Percentiles rank a stretch among this genome's conserved stretches.
Evolutionary conservation across 2,113 vertebrate species (phyloP).

Genomic region (Stigmatopora nigra): DNA sequence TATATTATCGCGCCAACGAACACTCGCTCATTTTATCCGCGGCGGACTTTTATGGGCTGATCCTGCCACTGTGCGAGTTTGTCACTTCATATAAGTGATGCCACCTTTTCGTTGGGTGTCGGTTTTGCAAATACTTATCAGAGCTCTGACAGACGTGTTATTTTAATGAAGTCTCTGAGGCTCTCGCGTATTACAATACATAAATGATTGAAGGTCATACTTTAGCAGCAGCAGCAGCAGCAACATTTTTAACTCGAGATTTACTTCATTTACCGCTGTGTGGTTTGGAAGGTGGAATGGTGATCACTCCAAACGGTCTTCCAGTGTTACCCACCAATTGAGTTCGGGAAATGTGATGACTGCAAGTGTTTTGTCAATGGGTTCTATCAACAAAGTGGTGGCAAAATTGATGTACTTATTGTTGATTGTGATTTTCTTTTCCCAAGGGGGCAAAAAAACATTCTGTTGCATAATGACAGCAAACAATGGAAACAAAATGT

Average conservation of each 20-base stretch:
- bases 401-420: too few relatives aligned
- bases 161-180: constrained; percentile 44
- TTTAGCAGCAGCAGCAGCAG: constrained; percentile 7
- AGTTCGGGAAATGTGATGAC: neutral
- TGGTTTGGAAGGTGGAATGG: neutral
- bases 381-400: too few relatives aligned
- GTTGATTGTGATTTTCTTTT: too few relatives aligned
- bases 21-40: constrained; percentile 60
- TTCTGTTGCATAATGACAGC: too few relatives aligned
- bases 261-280: neutral
- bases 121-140: constrained; percentile 61
- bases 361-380: neutral
- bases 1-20: constrained; percentile 70
- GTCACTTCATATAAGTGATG: constrained; percentile 61
- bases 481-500: too few relatives aligned
- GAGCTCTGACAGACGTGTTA: constrained; percentile 48
- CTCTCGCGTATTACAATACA: constrained; percentile 19
- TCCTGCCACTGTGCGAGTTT: constrained; percentile 62
- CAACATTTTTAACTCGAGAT: neutral
- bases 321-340: neutral
- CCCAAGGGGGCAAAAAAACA: too few relatives aligned
- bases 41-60: constrained; percentile 61
- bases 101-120: constrained; percentile 29
- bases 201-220: constrained; percentile 13
- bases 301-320: neutral